These are phyloP conservation scores for Anorthoa munda DNA, from an alignment of 2,888 invertebrate species.

Conservation along the genomic window DNA sequence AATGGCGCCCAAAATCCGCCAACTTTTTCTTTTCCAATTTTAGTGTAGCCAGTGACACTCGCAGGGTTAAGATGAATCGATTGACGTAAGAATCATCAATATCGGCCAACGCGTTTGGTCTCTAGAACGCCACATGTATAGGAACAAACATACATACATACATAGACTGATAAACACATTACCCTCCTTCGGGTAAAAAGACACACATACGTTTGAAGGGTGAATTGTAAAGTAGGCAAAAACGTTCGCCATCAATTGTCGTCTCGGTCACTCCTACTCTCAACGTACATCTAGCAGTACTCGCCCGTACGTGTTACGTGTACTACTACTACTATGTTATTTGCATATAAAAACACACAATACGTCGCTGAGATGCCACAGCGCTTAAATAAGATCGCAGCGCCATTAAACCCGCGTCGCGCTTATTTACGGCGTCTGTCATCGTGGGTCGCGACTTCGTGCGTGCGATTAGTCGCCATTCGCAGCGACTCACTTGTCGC, in stretches of 20 bases:
- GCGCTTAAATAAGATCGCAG: constrained; percentile 39
- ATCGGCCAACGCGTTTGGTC: no score
- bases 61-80: no score
- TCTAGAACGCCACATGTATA: no score
- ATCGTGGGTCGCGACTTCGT: constrained; percentile 16
- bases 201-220: background rate
- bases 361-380: constrained; percentile 27
- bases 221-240: constrained; percentile 4
- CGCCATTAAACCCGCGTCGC: constrained; percentile 32
- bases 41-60: no score
- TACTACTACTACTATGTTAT: background rate
- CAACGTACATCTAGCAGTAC: background rate
- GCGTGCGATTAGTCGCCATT: constrained; percentile 40
- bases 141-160: no score
- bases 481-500: constrained; percentile 29
- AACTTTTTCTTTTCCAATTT: no score
- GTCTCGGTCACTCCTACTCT: background rate
- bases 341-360: constrained; percentile 11
- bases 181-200: no score
- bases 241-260: constrained; percentile 5
- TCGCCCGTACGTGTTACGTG: background rate
- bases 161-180: no score
- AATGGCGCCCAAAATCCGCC: no score
- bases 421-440: constrained; percentile 37
- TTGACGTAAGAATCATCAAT: no score